Evolutionary conservation across 2,797 vertebrate species (phyloP).

Genomic region (Chelidonichthys spinosus): DNA sequence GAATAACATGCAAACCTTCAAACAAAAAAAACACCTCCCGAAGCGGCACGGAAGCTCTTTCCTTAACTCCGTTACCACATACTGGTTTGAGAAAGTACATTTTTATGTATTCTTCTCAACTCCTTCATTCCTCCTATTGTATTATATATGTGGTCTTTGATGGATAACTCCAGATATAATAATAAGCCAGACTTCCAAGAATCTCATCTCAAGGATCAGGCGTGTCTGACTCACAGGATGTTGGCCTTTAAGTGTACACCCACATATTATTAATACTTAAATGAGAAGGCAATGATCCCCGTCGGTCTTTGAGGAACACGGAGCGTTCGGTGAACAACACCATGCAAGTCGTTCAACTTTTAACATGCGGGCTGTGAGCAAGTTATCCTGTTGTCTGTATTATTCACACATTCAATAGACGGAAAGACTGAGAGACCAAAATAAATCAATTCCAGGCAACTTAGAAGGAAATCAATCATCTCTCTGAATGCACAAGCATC

Average conservation of each 20-base stretch:
- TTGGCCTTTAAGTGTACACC: constrained; percentile 41
- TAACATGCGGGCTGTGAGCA: not conserved
- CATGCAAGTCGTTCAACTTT: not conserved
- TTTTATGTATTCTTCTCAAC: not conserved
- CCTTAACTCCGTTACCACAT: constrained; percentile 15
- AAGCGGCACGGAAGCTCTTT: not conserved
- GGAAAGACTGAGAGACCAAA: constrained; percentile 3
- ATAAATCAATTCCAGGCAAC: not conserved
- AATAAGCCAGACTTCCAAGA: constrained; percentile 32
- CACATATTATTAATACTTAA: constrained; percentile 7
- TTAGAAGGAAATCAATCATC: constrained; percentile 5
- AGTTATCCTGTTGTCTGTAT: constrained; percentile 4
- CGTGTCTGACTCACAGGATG: constrained; percentile 25
- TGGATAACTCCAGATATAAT: constrained; percentile 16
- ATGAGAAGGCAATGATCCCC: constrained; percentile 10
- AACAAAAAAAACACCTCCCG: constrained; percentile 2
- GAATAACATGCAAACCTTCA: constrained; percentile 30
- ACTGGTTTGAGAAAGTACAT: constrained; percentile 21
- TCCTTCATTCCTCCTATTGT: constrained; percentile 6
- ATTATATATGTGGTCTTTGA: constrained; percentile 15
- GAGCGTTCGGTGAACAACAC: not conserved
- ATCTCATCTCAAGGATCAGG: constrained; percentile 20
- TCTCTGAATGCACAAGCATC: constrained; percentile 1
- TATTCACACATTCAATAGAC: constrained; percentile 3
- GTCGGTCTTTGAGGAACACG: constrained; percentile 12